Base-by-base conservation (phyloP, 2,888 invertebrate species). In the Polia nebulosa region DNA sequence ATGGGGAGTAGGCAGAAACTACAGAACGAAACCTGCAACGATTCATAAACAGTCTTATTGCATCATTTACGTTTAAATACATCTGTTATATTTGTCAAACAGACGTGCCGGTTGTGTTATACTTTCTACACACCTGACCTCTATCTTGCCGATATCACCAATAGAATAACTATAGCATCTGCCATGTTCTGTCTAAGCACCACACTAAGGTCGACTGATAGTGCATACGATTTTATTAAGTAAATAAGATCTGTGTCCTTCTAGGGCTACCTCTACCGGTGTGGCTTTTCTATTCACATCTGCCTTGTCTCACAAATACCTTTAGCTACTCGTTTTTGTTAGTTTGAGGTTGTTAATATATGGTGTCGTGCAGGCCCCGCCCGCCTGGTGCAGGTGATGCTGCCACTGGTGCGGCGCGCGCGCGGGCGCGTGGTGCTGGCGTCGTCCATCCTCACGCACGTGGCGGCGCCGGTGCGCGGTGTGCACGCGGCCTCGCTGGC, bases 401-500 rank as follows among this genome's bases (percentile, higher is more conserved):
- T 99, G 81, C 98, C 98, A 0, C 92, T 98, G 71, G 96, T 98
- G 57, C 96, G 98, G 51, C 96, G 97, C 59, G 97, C 97, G 6
- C 97, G 97, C 86, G 98, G 98, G 78, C 97, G 98, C 67, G 96
- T 98, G 47, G 97, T 98, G 51, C 96, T 98, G 85, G 96, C 98
- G 13, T 97, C 98, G 49, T 98, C 98, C 63, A 97, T 98, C 81
- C 95, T 98, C 80, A 98, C 98, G 51, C 97, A 97, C 82, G 97
- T 98, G 55, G 97, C 98, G 0, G 97, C 97, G 9, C 98, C 98
- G 0, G 97, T 98, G 49, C 96, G 98, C 58, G 97, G 98, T 27
- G 97, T 98, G 60, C 98, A 98, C 89, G 97, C 98, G 72, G 97
- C 98, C 58, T 96, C 97, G 6, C 96, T 97, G 81, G 97, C 97